Base-by-base conservation (phyloP, 2,113 vertebrate genomes). In the Asarcornis scutulata region DNA sequence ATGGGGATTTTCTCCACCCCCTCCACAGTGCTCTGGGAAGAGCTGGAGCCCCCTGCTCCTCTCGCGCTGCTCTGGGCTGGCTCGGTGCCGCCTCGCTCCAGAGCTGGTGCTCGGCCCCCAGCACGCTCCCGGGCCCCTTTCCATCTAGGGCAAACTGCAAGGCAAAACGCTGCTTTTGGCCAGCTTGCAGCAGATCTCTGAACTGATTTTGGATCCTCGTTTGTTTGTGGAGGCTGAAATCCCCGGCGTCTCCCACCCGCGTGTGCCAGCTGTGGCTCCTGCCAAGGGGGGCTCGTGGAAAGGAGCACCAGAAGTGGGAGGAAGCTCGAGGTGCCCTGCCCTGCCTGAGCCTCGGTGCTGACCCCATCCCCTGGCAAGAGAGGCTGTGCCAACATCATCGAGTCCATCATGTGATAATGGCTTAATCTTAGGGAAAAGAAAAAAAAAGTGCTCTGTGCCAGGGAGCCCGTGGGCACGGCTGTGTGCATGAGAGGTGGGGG, bases 101-200 rank as follows among this genome's bases (percentile, higher is more conserved):
- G 34, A 78, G 42, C 95, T 95, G 53, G 11, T 88, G 66, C 62
- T 93, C 91, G 76, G 86, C 68, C 67, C 69, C 32, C 50, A 2
- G 10, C 2, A 5, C 0, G 31, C 74, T 83, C 22, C 2, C 0
- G 3, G 55, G 88, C 80, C 74, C 48, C 88, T 93, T 94, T 93
- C 81, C 81, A 94, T 95, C 88, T 86, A 92, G 94, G 95, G 96
- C 77, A 95, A 96, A 52, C 0, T 87, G 95, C 23, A 75, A 11
- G 58, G 88, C 13, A 64, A 38, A 64, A 29, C 69, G 34, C 25
- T 69, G 88, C 55, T 83, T 60, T 91, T 91, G 88, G 85, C 58
- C 55, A 3, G 58, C 53, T 81, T 62, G 83, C 76, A 75, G 80
- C 32, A 69, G 56, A 32, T 64, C 86, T 88, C 87, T 38, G 17